Evolutionary conservation across 1,140 invertebrate genomes (phyloP).

Genomic region (Lasioglossum baleicum): DNA sequence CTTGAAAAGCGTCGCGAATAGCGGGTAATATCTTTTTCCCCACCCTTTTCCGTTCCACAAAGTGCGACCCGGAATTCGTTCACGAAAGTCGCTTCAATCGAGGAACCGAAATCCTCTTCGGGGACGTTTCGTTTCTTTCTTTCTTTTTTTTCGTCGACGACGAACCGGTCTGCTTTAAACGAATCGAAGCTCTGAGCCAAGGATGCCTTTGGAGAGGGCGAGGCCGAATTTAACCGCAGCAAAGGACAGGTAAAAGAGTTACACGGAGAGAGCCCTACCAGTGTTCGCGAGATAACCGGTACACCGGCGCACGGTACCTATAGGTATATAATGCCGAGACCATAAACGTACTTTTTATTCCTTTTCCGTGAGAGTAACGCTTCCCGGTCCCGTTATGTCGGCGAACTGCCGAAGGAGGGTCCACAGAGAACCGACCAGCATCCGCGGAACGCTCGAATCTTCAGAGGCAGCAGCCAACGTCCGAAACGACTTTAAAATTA

Average conservation of each 20-base stretch:
- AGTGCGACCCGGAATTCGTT: not conserved
- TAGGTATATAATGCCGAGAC: constrained; percentile 56
- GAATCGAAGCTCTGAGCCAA: constrained; percentile 27
- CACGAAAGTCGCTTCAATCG: constrained; percentile 7
- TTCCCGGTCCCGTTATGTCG: constrained; percentile 59
- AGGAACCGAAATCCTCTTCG: constrained; percentile 9
- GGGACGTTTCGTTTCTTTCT: too few relatives aligned
- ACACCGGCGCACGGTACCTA: constrained; percentile 54
- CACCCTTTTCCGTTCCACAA: too few relatives aligned
- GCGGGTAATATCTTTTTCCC: too few relatives aligned
- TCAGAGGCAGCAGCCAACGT: constrained; percentile 24
- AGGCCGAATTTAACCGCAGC: constrained; percentile 38
- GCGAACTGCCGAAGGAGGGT: constrained; percentile 56
- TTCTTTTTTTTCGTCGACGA: constrained; percentile 1
- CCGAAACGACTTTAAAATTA: constrained; percentile 41
- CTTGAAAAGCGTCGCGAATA: too few relatives aligned
- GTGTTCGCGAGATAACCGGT: constrained; percentile 59
- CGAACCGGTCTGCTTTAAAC: constrained; percentile 35
- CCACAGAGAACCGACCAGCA: constrained; percentile 58
- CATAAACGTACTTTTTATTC: constrained; percentile 65
- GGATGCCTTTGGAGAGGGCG: constrained; percentile 40
- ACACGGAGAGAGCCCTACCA: constrained; percentile 41
- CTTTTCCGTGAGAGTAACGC: constrained; percentile 56
- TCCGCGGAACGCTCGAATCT: constrained; percentile 45
- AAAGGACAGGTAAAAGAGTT: constrained; percentile 49